phyloP scores from a whole-genome alignment of 2,113 vertebrate genomes.

The Beaufortia kweichowensis region DNA sequence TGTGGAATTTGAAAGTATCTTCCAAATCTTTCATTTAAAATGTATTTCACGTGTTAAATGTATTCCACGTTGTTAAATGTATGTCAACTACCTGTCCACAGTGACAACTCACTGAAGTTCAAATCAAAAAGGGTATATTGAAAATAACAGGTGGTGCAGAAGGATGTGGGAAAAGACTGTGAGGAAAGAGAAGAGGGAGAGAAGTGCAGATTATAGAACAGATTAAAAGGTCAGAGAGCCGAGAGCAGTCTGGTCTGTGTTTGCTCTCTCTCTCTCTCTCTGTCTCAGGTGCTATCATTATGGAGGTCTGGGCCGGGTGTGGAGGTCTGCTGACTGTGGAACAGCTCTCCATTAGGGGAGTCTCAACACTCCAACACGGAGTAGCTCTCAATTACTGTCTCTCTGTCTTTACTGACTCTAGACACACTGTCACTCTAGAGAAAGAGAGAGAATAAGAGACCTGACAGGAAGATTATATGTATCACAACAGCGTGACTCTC shows the following conservation, averaged over 20 bases:
- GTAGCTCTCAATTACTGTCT: constrained; percentile 52
- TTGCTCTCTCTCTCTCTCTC: constrained; percentile 45
- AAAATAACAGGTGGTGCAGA: constrained; percentile 31
- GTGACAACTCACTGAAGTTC: constrained; percentile 1
- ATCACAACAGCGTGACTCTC: constrained; percentile 3
- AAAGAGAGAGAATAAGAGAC: constrained; percentile 8
- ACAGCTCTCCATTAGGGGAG: constrained; percentile 52
- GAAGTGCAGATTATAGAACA: constrained; percentile 44
- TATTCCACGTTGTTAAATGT: no score
- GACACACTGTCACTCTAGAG: constrained; percentile 44
- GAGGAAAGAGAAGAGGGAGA: constrained; percentile 24
- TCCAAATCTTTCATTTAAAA: no score
- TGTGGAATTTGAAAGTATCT: no score
- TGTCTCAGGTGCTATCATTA: constrained; percentile 53
- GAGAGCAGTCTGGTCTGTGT: constrained; percentile 48
- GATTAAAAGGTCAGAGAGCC: constrained; percentile 55
- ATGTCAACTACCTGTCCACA: no score
- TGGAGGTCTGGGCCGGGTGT: constrained; percentile 39
- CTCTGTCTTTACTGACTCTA: constrained; percentile 13
- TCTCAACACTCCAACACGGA: constrained; percentile 42
- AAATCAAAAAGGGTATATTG: constrained; percentile 20
- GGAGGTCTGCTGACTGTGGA: constrained; percentile 49
- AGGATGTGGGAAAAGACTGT: constrained; percentile 34
- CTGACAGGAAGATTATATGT: constrained; percentile 10
- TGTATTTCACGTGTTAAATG: no score